Evolutionary conservation across 2,797 vertebrate species (phyloP).

Genomic region (Esox masquinongy): DNA sequence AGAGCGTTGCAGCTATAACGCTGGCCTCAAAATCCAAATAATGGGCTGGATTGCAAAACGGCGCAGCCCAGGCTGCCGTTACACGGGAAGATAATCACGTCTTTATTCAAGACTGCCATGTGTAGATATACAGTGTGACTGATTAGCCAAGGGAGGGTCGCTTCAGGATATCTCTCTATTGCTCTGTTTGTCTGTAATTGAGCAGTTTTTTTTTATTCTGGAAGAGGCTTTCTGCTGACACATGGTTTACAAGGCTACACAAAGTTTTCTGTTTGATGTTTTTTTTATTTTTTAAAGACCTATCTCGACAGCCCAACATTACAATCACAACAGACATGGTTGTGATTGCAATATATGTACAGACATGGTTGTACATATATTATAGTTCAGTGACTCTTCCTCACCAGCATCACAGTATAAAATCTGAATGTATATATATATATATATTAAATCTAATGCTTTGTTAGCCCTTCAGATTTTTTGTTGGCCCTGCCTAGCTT

Average conservation of each 20-base stretch:
- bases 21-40: constrained; percentile 29
- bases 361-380: not conserved
- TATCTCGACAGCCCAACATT: constrained; percentile 41
- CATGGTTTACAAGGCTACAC: constrained; percentile 36
- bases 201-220: constrained; percentile 55
- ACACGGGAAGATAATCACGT: constrained; percentile 63
- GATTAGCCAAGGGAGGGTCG: constrained; percentile 64
- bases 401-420: constrained; percentile 19
- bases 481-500: constrained; percentile 31
- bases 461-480: constrained; percentile 33
- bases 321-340: constrained; percentile 22
- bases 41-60: constrained; percentile 35
- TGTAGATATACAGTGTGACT: constrained; percentile 71
- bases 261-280: constrained; percentile 51
- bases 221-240: constrained; percentile 59
- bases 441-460: constrained; percentile 40
- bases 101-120: constrained; percentile 66
- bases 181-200: constrained; percentile 58
- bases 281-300: constrained; percentile 52
- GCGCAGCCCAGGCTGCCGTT: constrained; percentile 41
- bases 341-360: no score
- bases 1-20: constrained; percentile 24
- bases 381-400: constrained; percentile 15
- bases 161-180: constrained; percentile 66
- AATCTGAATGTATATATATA: not conserved